Conservation (phyloP, 2,888 invertebrate genomes). For the Diplolepis rosae region DNA sequence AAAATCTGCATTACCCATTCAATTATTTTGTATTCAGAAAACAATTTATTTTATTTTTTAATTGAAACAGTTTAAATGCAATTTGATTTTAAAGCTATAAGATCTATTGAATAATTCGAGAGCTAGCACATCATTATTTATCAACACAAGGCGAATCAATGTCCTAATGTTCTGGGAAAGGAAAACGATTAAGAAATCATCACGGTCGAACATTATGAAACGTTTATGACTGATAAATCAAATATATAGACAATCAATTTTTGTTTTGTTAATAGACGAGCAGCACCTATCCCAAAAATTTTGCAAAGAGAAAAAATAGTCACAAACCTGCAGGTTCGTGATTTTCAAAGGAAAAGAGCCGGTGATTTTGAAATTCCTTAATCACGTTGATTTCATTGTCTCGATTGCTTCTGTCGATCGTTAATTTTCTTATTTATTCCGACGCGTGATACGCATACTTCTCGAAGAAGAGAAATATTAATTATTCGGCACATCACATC, state of each 20-base stretch:
- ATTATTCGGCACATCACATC: conserved; percentile 2
- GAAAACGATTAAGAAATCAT: conserved; percentile 21
- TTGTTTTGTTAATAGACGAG: not conserved
- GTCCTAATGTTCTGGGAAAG: conserved; percentile 22
- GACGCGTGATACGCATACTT: conserved; percentile 7
- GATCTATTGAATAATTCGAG: conserved; percentile 1
- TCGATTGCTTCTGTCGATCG: not conserved
- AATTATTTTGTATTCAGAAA: not conserved
- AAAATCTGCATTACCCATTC: no score
- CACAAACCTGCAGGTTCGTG: not conserved
- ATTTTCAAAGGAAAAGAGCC: not conserved
- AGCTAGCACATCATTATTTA: conserved; percentile 15
- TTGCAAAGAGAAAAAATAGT: not conserved
- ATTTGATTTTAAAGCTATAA: not conserved
- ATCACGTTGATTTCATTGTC: not conserved
- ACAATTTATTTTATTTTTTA: not conserved
- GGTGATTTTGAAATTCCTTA: not conserved
- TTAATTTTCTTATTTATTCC: conserved; percentile 19
- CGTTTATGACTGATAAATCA: conserved; percentile 15
- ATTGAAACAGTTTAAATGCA: not conserved
- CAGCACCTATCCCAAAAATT: not conserved
- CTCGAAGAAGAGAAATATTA: conserved; percentile 17
- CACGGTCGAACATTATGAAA: conserved; percentile 23
- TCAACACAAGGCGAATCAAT: conserved; percentile 14
- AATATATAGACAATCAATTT: not conserved